Base-by-base conservation (phyloP, 2,888 invertebrate species). In the Torymus auratus region DNA sequence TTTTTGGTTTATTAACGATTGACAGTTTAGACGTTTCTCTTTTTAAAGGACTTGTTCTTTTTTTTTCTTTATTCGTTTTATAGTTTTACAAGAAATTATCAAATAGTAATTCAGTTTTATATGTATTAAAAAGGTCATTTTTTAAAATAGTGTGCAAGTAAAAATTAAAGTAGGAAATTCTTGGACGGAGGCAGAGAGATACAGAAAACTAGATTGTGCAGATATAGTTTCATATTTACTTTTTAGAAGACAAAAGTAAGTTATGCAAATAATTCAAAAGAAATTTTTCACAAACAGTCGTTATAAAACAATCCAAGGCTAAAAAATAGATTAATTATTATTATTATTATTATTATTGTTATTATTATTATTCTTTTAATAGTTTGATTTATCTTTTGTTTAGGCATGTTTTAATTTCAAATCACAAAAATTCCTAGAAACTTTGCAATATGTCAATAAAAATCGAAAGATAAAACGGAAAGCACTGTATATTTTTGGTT, bases 151-250 rank as follows among this genome's bases (percentile, higher is more conserved):
- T 55, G 62, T 78, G 68, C 58, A 52, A 82, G 74, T 77, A 77
- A 71, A 74, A 80, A 78, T 62, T 13, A 80, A 82, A 80, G 56
- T 74, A 73, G 68, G 69, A 82, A 73, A 73, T 71, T 73, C 53
- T 80, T 80, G 80, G 82, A 82, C 82, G 78, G 82, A 82, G 82
- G 77, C 80, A 80, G 74, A 82, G 79, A 80, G 78, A 82, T 62
- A 75, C 78, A 67, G 74, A 78, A 82, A 82, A 82, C 28, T 78
- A 70, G 69, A 81, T 74, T 64, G 73, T 78, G 70, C 70, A 53
- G 68, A 58, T 28, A 28, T 69, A 77, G 17, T 15, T 68, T 70
- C 61, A 53, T 70, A 75, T 28, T 28, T 7, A 28, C 28, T 64
- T 20, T 70, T 41, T 5, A 55, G 50, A 62, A 67, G 14, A 12